Conservation (phyloP, 2,797 vertebrate species). For the Percopsis omiscomaycus region DNA sequence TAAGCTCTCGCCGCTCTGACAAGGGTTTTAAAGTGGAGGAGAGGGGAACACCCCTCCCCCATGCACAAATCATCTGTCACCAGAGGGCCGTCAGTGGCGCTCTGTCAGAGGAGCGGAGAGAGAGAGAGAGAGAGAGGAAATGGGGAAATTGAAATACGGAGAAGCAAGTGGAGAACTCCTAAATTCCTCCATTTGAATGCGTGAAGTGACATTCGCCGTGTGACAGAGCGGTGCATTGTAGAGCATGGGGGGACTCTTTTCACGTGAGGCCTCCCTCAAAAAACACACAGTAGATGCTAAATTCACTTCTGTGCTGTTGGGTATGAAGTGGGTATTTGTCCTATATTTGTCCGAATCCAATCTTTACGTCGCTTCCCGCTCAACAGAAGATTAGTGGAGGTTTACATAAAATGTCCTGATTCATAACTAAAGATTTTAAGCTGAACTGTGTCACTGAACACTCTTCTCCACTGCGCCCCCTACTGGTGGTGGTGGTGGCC, state of each 20-base stretch:
- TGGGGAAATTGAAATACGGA: constrained; percentile 51
- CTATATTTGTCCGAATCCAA: too few relatives aligned
- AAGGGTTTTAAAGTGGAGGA: constrained; percentile 44
- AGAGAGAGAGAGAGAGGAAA: constrained; percentile 28
- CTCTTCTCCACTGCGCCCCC: constrained; percentile 29
- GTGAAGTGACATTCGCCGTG: constrained; percentile 53
- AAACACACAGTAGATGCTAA: constrained; percentile 3
- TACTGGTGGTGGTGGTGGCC: constrained; percentile 18
- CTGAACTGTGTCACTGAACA: background rate
- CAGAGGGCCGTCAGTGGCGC: constrained; percentile 45
- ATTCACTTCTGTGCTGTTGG: background rate
- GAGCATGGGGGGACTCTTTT: background rate
- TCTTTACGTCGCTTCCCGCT: too few relatives aligned
- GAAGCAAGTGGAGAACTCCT: constrained; percentile 26
- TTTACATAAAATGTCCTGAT: too few relatives aligned
- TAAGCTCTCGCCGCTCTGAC: constrained; percentile 50
- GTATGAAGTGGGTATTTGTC: too few relatives aligned
- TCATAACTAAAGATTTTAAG: too few relatives aligned
- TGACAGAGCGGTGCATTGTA: constrained; percentile 12
- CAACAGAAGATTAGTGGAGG: too few relatives aligned
- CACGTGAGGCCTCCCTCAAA: background rate
- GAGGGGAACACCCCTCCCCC: constrained; percentile 12
- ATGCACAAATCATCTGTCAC: constrained; percentile 59
- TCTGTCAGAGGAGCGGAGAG: constrained; percentile 28
- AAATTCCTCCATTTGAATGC: constrained; percentile 64